Conservation (phyloP, 2,888 invertebrate species). For the Idaea dimidiata region DNA sequence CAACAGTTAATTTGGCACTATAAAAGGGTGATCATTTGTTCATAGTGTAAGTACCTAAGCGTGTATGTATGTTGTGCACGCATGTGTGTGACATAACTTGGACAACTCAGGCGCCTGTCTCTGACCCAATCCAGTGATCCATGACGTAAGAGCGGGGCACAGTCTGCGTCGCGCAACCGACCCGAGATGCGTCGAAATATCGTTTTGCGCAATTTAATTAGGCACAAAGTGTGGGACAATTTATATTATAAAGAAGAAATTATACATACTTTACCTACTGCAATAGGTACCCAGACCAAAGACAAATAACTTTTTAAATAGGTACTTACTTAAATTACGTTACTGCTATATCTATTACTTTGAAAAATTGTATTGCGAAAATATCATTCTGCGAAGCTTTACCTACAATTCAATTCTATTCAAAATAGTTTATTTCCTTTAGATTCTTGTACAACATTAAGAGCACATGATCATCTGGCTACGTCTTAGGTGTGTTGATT, state of each 20-base stretch:
- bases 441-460: too few species aligned
- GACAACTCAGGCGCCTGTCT: constrained; percentile 49
- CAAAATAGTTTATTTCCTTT: too few species aligned
- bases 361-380: too few species aligned
- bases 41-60: constrained; percentile 20
- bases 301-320: too few species aligned
- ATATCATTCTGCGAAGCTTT: too few species aligned
- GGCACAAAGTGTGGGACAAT: constrained; percentile 3
- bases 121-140: constrained; percentile 64
- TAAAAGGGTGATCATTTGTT: constrained; percentile 26
- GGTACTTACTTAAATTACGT: too few species aligned
- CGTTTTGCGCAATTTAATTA: constrained; percentile 49
- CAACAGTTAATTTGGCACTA: constrained; percentile 15
- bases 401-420: too few species aligned
- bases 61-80: constrained; percentile 51
- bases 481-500: too few species aligned
- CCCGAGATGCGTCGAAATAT: constrained; percentile 69
- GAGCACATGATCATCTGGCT: too few species aligned
- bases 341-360: too few species aligned
- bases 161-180: constrained; percentile 51
- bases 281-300: too few species aligned
- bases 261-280: not conserved
- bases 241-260: not conserved
- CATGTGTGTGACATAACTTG: constrained; percentile 66
- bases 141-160: constrained; percentile 46